phyloP scores from a whole-genome alignment of 2,113 vertebrate genomes.

The Tragelaphus buxtoni region DNA sequence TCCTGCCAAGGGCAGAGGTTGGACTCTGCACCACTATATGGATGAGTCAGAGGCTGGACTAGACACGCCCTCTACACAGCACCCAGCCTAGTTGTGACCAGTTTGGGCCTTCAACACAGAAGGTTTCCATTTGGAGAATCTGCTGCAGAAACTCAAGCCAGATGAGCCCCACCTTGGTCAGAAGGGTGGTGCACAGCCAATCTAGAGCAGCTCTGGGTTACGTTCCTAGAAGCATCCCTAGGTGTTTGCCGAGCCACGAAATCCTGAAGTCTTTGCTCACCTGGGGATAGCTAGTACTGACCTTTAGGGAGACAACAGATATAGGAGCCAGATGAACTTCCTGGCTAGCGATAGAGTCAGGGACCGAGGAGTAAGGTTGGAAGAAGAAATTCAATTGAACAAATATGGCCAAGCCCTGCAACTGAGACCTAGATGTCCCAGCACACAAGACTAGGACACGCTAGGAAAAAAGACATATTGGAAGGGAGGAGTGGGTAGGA shows the following conservation, averaged over 20 bases:
- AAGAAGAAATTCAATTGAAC: neutral
- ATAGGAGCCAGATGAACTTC: neutral
- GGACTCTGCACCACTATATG: too few species aligned
- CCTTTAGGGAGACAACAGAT: neutral
- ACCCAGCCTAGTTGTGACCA: neutral
- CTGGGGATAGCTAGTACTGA: neutral
- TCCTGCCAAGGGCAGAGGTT: neutral
- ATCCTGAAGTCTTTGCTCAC: neutral
- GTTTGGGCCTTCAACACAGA: neutral
- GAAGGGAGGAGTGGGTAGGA: accelerated
- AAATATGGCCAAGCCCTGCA: neutral
- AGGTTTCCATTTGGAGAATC: neutral
- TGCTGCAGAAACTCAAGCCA: neutral
- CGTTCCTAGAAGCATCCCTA: neutral
- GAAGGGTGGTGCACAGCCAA: neutral
- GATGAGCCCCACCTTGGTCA: neutral
- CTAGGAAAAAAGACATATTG: neutral
- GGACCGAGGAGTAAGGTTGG: neutral
- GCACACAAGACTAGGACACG: neutral
- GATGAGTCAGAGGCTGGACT: neutral
- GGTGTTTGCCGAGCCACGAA: neutral
- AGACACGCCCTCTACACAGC: neutral
- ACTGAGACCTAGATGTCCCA: neutral
- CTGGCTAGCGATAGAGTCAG: neutral
- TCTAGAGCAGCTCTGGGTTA: neutral